Evolutionary conservation across 2,113 vertebrate genomes (phyloP).

Genomic region (Chinchilla lanigera): DNA sequence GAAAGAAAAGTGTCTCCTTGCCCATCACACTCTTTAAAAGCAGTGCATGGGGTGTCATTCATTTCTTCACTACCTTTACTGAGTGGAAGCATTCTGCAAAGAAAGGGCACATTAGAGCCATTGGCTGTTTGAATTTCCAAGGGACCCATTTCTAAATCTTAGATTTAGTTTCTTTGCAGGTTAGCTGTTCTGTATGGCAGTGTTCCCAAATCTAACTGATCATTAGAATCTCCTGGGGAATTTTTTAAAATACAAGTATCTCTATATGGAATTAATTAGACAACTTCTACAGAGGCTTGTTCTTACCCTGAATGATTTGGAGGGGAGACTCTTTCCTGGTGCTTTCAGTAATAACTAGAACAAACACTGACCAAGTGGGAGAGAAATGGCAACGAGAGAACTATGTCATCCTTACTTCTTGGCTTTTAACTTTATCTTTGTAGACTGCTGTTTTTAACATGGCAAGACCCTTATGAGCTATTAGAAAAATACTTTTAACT

Average conservation of each 20-base stretch:
- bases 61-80: not conserved
- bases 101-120: not conserved
- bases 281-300: not conserved
- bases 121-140: not conserved
- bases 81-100: not conserved
- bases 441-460: not conserved
- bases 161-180: constrained; percentile 32
- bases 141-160: constrained; percentile 16
- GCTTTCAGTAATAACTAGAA: not conserved
- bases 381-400: not conserved
- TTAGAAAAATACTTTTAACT: constrained; percentile 11
- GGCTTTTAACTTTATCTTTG: not conserved
- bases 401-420: not conserved
- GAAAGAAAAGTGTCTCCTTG: not conserved
- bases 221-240: not conserved
- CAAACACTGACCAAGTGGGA: not conserved
- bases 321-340: not conserved
- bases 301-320: not conserved
- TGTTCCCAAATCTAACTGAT: not conserved
- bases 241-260: constrained; percentile 9
- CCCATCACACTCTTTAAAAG: not conserved
- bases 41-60: not conserved
- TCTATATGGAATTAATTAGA: constrained; percentile 46
- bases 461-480: not conserved
- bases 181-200: not conserved